Evolutionary conservation across 2,113 vertebrate genomes (phyloP), one percentile per base, ranked within the genome.

Genomic region (Micronisus gabar): DNA sequence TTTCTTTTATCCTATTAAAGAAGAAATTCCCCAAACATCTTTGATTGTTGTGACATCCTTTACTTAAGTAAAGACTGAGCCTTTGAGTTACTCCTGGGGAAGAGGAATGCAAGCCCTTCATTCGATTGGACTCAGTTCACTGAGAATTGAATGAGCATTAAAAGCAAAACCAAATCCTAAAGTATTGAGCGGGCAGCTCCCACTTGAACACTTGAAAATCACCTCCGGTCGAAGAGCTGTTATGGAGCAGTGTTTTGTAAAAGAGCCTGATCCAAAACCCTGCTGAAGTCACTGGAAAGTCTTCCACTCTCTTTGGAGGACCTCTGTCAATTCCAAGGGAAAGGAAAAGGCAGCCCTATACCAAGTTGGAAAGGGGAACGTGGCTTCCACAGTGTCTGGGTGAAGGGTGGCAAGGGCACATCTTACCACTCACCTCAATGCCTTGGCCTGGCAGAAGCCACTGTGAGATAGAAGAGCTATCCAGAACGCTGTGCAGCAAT

Each of bases 1-100:
- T 95, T 72, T 58, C 88, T 88, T 90, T 84, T 81, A 86, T 78
- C 75, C 29, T 90, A 94, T 94, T 96, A 96, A 97, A 97, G 91
- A 95, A 94, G 94, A 90, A 83, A 94, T 95, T 93, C 92, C 94
- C 86, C 88, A 88, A 95, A 70, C 25, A 1, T 36, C 94, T 88
- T 67, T 84, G 88, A 72, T 90, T 94, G 95, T 90, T 8, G 90
- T 95, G 95, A 86, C 88, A 26, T 93, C 90, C 81, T 97, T 97
- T 96, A 22, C 91, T 85, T 66, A 66, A 59, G 45, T 34, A 45
- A 62, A 62, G 91, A 80, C 76, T 41, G 90, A 96, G 80, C 93
- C 86, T 58, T 66, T 48, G 72, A 84, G 70, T 29, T 41, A 1
- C 91, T 85, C 43, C 76, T 34, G 91, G 86, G 91, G 73, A 95